phyloP scores from a whole-genome alignment of 2,888 invertebrate species.

The Caenorhabditis macrosperma region DNA sequence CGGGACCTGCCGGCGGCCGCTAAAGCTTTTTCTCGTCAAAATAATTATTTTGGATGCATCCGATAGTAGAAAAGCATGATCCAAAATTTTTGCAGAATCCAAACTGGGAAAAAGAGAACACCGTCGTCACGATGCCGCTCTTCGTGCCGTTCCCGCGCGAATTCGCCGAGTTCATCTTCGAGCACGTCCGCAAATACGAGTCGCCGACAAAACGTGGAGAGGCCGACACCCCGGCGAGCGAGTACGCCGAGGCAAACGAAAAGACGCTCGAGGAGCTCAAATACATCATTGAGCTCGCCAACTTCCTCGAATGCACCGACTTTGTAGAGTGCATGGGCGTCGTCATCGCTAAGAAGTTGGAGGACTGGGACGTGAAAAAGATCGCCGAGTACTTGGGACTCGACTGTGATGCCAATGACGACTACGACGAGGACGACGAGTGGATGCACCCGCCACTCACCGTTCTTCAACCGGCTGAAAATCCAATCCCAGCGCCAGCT shows the following conservation, averaged over 20 bases:
- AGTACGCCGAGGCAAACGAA: not conserved
- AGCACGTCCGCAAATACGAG: not conserved
- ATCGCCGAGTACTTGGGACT: conserved; percentile 8
- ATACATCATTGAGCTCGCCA: conserved; percentile 12
- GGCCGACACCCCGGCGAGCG: not conserved
- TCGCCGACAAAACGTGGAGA: not conserved
- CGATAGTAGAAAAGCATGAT: too few relatives aligned
- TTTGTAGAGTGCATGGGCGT: conserved; percentile 9
- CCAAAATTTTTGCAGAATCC: not conserved
- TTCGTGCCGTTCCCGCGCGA: not conserved
- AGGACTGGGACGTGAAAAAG: not conserved
- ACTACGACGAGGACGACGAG: not conserved
- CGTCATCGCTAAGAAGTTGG: conserved; percentile 12
- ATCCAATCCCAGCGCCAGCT: too few relatives aligned
- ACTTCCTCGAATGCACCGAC: conserved; percentile 5
- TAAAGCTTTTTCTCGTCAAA: too few relatives aligned
- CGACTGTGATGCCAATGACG: not conserved
- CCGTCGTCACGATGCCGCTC: not conserved
- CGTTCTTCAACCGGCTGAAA: not conserved
- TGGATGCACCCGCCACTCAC: conserved; percentile 24
- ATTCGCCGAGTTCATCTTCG: conserved; percentile 3
- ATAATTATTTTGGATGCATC: too few relatives aligned
- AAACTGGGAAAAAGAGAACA: not conserved
- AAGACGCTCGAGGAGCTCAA: conserved; percentile 3
- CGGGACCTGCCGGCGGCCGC: too few relatives aligned